Evolutionary conservation across 2,113 vertebrate species (phyloP), one percentile per base, ranked within the genome.

Genomic region (Bos javanicus): DNA sequence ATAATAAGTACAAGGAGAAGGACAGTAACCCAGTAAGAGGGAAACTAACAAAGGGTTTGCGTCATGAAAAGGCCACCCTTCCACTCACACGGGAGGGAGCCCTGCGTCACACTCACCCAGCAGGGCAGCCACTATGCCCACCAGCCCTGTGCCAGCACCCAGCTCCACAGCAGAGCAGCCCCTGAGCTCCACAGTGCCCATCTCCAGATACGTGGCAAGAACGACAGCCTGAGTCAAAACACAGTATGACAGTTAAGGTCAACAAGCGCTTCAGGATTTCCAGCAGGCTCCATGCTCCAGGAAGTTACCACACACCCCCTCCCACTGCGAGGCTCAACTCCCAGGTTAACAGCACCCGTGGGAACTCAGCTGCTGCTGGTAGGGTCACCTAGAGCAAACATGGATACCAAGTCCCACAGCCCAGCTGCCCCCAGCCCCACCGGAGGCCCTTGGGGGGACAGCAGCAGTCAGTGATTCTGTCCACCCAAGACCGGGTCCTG

Each of bases 101-200:
- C 9, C 33, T 4, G 33, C 0, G 1, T 11, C 25, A 50, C 91
- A 98, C 99, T 99, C 98, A 99, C 99, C 99, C 86, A 99, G 97
- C 74, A 99, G 98, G 0, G 99, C 99, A 39, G 99, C 99, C 56
- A 99, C 99, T 52, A 99, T 99, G 97, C 99, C 99, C 96, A 99
- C 99, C 96, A 99, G 98, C 93, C 99, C 99, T 0, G 99, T 99
- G 39, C 99, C 99, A 30, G 99, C 99, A 84, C 99, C 99, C 95
- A 99, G 98, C 97, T 99, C 99, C 82, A 99, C 99, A 0, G 98
- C 99, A 67, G 95, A 97, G 92, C 97, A 98, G 84, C 99, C 99
- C 96, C 98, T 97, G 48, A 99, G 94, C 91, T 99, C 98, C 97
- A 99, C 94, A 12, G 96, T 96, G 36, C 99, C 99, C 94, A 99